phyloP scores from a whole-genome alignment of 2,113 vertebrate species.

The Empidonax traillii region DNA sequence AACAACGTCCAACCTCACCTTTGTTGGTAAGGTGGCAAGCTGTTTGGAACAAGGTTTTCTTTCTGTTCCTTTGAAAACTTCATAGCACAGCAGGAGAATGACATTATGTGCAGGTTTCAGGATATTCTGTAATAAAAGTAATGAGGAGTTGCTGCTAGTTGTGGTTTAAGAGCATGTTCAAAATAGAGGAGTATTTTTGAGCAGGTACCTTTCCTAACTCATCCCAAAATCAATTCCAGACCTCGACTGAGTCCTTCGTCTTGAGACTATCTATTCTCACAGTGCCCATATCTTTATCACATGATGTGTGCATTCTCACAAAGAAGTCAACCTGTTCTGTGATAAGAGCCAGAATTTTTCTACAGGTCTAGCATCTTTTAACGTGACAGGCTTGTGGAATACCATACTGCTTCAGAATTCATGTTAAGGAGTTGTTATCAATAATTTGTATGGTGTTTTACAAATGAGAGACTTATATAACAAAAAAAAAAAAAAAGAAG shows the following conservation, averaged over 20 bases:
- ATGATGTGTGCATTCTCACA: not conserved
- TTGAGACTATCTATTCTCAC: not conserved
- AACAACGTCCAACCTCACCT: not conserved
- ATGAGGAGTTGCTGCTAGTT: not conserved
- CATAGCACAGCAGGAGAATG: not conserved
- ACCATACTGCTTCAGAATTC: not conserved
- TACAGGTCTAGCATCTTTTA: not conserved
- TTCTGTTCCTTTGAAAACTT: not conserved
- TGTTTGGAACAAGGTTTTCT: not conserved
- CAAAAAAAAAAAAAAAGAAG: not conserved
- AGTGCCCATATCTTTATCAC: not conserved
- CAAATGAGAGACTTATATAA: not conserved
- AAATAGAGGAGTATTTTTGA: not conserved
- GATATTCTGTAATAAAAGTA: not conserved
- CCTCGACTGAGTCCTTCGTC: not conserved
- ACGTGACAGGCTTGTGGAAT: not conserved
- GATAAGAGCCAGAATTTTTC: not conserved
- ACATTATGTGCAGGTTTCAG: not conserved
- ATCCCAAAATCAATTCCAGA: not conserved
- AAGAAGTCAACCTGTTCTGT: not conserved
- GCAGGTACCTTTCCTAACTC: not conserved
- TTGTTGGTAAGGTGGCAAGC: not conserved
- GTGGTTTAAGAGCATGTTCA: not conserved
- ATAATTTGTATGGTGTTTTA: not conserved
- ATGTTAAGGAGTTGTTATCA: not conserved